Base-by-base conservation (phyloP, 2,888 invertebrate species). In the Corythucha ciliata region DNA sequence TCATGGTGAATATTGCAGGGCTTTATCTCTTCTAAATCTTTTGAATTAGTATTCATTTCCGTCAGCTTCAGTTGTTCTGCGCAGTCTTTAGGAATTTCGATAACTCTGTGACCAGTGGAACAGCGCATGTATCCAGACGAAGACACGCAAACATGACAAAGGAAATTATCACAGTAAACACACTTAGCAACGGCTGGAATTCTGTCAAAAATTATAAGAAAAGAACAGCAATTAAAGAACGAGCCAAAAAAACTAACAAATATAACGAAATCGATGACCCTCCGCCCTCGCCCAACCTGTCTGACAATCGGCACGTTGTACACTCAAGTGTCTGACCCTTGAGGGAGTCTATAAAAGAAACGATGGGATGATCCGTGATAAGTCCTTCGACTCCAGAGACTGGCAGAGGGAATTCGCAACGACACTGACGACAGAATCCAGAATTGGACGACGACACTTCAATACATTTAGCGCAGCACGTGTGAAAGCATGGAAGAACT, bases 91-190 rank as follows among this genome's bases (percentile, higher is more conserved):
- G 66, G 65, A 49, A 75, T 64, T 49, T 69, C 69, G 61, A 86
- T 77, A 53, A 94, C 90, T 52, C 90, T 81, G 70, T 96, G 94
- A 57, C 92, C 93, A 69, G 93, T 92, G 70, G 96, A 97, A 70
- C 94, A 96, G 70, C 94, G 93, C 94, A 97, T 96, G 70, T 88
- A 93, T 72, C 94, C 91, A 72, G 97, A 97, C 57, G 96, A 94
- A 81, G 92, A 92, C 64, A 92, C 90, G 78, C 97, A 97, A 69
- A 92, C 92, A 55, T 87, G 83, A 73, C 97, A 97, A 62, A 98
- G 79, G 68, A 87, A 90, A 68, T 92, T 92, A 65, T 88, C 87
- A 72, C 97, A 98, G 70, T 96, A 93, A 65, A 90, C 84, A 71
- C 94, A 96, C 67, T 89, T 86, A 56, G 93, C 93, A 52, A 93